These are phyloP conservation scores for Calliopsis andreniformis DNA, from an alignment of 1,140 invertebrate species.

Conservation along the genomic window DNA sequence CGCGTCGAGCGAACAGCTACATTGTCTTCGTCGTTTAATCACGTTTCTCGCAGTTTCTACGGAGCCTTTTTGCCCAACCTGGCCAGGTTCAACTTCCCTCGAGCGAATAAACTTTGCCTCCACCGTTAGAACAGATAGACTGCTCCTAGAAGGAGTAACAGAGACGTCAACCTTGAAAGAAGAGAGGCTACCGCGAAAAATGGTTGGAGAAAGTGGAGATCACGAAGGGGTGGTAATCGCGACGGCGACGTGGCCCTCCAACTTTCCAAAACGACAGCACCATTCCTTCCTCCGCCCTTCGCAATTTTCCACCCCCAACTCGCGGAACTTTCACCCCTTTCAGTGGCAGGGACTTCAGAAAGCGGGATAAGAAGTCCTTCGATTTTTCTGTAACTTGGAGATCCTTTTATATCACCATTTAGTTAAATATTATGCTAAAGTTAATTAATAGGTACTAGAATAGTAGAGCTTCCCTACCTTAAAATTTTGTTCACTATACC, in stretches of 20 bases:
- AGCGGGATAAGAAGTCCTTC: too few species aligned
- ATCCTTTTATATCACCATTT: too few species aligned
- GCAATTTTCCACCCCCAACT: constrained; percentile 52
- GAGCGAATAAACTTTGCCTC: constrained; percentile 59
- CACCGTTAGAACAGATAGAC: constrained; percentile 4
- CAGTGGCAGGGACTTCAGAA: too few species aligned
- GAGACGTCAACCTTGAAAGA: not conserved
- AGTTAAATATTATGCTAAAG: too few species aligned
- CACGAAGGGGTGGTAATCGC: constrained; percentile 49
- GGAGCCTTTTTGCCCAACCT: constrained; percentile 54
- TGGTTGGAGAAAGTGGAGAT: not conserved
- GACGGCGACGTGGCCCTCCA: constrained; percentile 22
- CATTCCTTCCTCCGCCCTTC: not conserved
- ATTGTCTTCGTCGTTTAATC: constrained; percentile 61
- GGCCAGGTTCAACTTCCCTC: not conserved
- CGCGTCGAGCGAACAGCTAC: constrained; percentile 48
- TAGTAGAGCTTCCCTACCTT: too few species aligned
- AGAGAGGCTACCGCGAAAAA: constrained; percentile 15
- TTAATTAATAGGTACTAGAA: too few species aligned
- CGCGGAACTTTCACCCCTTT: constrained; percentile 56
- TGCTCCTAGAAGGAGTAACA: not conserved
- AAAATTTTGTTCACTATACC: too few species aligned
- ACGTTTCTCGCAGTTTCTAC: constrained; percentile 57
- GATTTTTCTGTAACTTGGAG: too few species aligned
- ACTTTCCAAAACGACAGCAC: constrained; percentile 55